Base-by-base conservation (phyloP, 1,140 invertebrate genomes). In the Venustaconcha ellipsiformis region DNA sequence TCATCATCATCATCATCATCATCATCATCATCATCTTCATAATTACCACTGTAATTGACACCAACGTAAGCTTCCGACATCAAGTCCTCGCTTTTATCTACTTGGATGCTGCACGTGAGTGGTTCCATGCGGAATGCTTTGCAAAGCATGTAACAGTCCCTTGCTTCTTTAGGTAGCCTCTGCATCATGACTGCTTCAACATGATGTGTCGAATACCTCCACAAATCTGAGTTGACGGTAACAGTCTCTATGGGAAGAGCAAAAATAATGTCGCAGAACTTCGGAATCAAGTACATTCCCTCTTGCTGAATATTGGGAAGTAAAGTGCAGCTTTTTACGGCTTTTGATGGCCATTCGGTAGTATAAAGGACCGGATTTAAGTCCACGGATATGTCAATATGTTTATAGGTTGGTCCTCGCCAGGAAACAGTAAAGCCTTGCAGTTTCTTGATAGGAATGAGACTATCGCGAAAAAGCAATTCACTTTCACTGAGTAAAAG, bases 121-220 rank as follows among this genome's bases (percentile, higher is more conserved):
- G 72, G 72, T 37, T 74, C 72, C 72, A 74, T 68, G 15, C 72
- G n/a, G 56, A 74, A 68, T 37, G 64, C n/a, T 48, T 74, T 74
- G 60, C 72, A 74, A 15, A 74, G 23, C 58, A 68, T 74, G 37
- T 67, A 74, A 37, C 65, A 30, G 55, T 74, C 72, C 14, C 63
- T 18, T 30, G 65, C 72, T 23, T 37, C 20, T 23, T 57, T 23
- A 14, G 72, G 66, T 14, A 74, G n/a, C 17, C 17, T 14, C 64
- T 48, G 17, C 55, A 74, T 67, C 14, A 56, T n/a, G n/a, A n/a
- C 66, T 14, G 72, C 57, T 62, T 74, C 72, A 23, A 74, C 20
- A 74, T 74, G 72, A 17, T 67, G 65, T 12, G 66, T 67, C 0
- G 63, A 66, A 30, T 37, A 59, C n/a, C 72, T 64, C 72, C 72